Percentiles rank a stretch among this genome's conserved stretches.
Conservation (phyloP, 2,113 vertebrate genomes). For the Pao palembangensis region DNA sequence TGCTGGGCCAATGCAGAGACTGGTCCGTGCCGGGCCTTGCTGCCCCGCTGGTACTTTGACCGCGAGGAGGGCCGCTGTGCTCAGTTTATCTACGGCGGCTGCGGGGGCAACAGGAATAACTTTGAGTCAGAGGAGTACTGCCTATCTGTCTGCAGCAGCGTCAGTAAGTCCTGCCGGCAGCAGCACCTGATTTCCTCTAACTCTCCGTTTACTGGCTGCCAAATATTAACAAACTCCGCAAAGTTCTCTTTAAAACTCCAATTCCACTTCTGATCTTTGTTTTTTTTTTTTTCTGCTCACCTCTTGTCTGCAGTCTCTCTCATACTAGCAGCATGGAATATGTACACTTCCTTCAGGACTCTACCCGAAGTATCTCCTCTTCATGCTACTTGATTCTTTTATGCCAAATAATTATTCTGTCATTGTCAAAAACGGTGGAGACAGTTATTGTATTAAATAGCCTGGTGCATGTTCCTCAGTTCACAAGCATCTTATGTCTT, state of each 20-base stretch:
- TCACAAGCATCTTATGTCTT: too few species aligned
- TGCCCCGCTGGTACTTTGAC: conserved; percentile 98
- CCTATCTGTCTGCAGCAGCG: conserved; percentile 95
- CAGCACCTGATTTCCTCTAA: conserved; percentile 26
- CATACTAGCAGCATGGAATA: too few species aligned
- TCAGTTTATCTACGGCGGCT: conserved; percentile 98
- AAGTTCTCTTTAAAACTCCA: conserved; percentile 11
- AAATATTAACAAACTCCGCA: conserved; percentile 20
- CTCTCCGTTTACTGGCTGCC: neutral
- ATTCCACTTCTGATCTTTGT: conserved; percentile 38
- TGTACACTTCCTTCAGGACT: too few species aligned
- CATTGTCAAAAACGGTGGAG: too few species aligned
- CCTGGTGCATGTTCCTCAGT: too few species aligned
- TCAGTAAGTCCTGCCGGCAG: conserved; percentile 85
- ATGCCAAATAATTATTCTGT: too few species aligned
- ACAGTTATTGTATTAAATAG: too few species aligned
- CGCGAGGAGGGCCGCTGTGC: conserved; percentile 86
- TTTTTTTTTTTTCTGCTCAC: conserved; percentile 18
- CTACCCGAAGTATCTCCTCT: too few species aligned
- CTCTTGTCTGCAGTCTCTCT: neutral
- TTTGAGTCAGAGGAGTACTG: conserved; percentile 99
- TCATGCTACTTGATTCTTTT: too few species aligned
- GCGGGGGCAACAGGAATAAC: conserved; percentile 99
- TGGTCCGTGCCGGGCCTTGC: conserved; percentile 92
- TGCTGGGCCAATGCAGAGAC: conserved; percentile 95